phyloP scores from a whole-genome alignment of 1,140 invertebrate genomes.

The Sarcophaga peregrina region DNA sequence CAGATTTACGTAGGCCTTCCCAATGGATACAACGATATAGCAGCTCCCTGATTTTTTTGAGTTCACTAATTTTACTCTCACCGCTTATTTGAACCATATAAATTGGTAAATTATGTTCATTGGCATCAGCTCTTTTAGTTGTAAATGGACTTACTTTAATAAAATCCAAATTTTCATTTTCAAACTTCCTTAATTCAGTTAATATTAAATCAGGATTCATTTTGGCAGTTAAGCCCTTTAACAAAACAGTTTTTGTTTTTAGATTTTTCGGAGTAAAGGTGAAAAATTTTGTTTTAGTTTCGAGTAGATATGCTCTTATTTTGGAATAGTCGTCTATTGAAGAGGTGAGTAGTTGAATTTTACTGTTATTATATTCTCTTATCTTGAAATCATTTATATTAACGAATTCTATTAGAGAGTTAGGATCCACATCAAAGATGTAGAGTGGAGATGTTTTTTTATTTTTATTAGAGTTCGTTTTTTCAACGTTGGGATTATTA shows the following conservation, averaged over 20 bases:
- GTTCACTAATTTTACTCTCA: background rate
- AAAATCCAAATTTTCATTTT: constrained; percentile 26
- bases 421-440: background rate
- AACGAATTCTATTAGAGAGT: too few relatives aligned
- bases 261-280: constrained; percentile 12
- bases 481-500: background rate
- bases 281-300: background rate
- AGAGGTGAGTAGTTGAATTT: background rate
- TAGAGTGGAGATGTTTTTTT: background rate
- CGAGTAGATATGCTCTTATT: background rate
- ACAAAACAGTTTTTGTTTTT: constrained; percentile 36
- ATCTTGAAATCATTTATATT: background rate
- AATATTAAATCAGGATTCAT: constrained; percentile 8
- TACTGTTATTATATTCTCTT: background rate
- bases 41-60: constrained; percentile 18
- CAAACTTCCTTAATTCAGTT: background rate
- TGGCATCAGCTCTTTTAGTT: background rate
- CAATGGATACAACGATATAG: constrained; percentile 16
- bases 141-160: constrained; percentile 30
- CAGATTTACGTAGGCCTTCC: background rate
- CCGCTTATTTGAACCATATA: constrained; percentile 31
- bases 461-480: background rate
- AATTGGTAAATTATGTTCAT: background rate
- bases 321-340: background rate
- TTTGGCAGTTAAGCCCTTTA: constrained; percentile 1